Evolutionary conservation across 2,888 invertebrate species (phyloP).

Genomic region (Oxycera nigricornis): DNA sequence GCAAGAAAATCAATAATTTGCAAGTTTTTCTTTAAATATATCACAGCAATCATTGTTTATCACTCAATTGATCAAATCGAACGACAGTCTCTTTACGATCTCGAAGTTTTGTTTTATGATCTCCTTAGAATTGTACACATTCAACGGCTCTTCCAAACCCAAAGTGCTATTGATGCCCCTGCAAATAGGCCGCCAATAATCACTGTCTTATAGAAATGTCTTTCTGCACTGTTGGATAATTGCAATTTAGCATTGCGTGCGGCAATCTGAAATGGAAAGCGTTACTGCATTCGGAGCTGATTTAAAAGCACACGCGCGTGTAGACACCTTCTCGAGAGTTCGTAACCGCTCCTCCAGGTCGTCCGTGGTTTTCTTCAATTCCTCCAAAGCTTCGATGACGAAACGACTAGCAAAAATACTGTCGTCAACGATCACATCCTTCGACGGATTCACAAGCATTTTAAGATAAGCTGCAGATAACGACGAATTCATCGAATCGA

Average conservation of each 20-base stretch:
- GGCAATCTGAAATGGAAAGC: slow-evolving; percentile 6
- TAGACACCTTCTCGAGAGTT: slow-evolving; percentile 53
- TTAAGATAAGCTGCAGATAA: slow-evolving; percentile 57
- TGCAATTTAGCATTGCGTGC: slow-evolving; percentile 1
- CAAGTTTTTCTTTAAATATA: no score
- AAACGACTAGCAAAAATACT: slow-evolving; percentile 59
- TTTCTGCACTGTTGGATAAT: background rate
- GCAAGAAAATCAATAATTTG: no score
- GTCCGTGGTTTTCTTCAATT: slow-evolving; percentile 53
- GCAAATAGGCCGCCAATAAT: slow-evolving; percentile 12
- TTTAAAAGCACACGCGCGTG: no score
- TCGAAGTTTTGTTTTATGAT: no score
- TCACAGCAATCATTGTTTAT: no score
- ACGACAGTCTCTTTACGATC: no score
- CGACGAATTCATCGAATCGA: slow-evolving; percentile 55
- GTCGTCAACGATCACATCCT: slow-evolving; percentile 58
- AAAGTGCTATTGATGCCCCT: slow-evolving; percentile 9
- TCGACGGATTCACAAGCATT: slow-evolving; percentile 54
- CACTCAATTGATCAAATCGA: no score
- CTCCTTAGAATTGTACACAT: no score
- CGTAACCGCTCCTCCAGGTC: slow-evolving; percentile 54
- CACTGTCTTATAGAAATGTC: slow-evolving; percentile 8
- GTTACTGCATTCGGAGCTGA: background rate
- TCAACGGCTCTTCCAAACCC: slow-evolving; percentile 29
- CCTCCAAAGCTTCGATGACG: slow-evolving; percentile 57